These are phyloP conservation scores for Blastomussa wellsi DNA, from an alignment of 92 coral and sea anemone genomes.

Conservation along the genomic window DNA sequence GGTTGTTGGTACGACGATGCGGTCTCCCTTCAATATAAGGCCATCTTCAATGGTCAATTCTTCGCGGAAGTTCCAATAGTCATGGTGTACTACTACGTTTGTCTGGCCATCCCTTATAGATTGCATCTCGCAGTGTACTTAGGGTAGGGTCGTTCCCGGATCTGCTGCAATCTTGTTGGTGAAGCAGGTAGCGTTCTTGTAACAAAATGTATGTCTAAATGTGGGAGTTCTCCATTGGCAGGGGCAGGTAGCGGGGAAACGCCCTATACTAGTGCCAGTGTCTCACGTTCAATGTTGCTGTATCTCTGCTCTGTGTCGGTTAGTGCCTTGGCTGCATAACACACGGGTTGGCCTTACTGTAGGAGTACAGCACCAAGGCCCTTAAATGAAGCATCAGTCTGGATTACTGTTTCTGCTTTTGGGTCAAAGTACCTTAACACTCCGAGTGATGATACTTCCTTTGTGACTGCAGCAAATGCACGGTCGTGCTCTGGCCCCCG, in stretches of 20 bases:
- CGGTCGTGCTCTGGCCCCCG: conserved; percentile 60
- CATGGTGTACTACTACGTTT: conserved; percentile 24
- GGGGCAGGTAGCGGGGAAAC: too few species aligned
- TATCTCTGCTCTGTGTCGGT: conserved; percentile 63
- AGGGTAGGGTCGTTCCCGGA: too few species aligned
- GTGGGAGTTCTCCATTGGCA: conserved; percentile 57
- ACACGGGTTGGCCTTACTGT: conserved; percentile 56
- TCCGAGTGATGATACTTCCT: conserved; percentile 45
- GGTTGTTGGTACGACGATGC: too few species aligned
- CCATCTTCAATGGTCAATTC: conserved; percentile 72
- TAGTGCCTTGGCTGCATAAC: conserved; percentile 53
- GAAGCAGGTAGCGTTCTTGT: too few species aligned
- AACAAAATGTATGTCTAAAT: conserved; percentile 55
- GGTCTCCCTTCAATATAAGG: conserved; percentile 37
- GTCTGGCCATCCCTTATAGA: too few species aligned
- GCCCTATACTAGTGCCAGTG: conserved; percentile 60
- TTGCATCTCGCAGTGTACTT: too few species aligned
- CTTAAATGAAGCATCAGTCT: too few species aligned
- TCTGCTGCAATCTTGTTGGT: too few species aligned
- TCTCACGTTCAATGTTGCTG: conserved; percentile 67
- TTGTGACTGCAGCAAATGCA: conserved; percentile 33
- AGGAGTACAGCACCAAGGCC: too few species aligned
- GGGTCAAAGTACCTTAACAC: conserved; percentile 60
- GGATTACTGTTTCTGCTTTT: too few species aligned
- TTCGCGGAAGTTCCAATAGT: too few species aligned